Conservation (phyloP, 92 coral and sea anemone genomes). For the Porites divaricata region DNA sequence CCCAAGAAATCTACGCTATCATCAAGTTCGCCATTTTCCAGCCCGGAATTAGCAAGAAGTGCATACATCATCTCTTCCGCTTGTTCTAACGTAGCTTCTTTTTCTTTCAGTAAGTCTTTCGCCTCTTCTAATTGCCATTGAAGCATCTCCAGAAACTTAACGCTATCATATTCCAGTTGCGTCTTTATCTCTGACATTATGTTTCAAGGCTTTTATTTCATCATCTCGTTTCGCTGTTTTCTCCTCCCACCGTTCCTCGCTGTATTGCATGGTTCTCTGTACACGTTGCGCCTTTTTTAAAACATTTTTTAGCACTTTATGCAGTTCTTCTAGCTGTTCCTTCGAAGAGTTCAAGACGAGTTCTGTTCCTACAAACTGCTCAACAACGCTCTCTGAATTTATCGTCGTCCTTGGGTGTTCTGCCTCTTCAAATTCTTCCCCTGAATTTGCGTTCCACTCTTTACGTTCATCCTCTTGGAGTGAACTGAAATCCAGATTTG, state of each 20-base stretch:
- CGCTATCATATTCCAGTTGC: neutral
- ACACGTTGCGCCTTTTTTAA: neutral
- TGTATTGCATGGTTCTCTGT: neutral
- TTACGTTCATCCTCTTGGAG: too few relatives aligned
- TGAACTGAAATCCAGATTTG: too few relatives aligned
- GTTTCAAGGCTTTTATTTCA: neutral
- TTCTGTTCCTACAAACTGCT: neutral
- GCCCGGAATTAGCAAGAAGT: neutral
- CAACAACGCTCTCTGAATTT: neutral
- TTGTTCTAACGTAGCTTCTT: neutral
- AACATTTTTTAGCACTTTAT: neutral
- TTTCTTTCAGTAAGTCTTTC: neutral
- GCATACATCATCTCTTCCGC: neutral
- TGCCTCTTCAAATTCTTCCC: too few relatives aligned
- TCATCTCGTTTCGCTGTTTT: neutral
- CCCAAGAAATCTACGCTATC: neutral
- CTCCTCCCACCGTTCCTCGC: neutral
- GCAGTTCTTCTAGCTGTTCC: neutral
- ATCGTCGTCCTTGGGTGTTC: neutral
- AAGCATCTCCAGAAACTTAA: neutral
- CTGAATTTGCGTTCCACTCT: too few relatives aligned
- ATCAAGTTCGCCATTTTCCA: neutral
- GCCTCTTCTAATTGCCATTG: neutral
- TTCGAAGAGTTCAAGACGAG: neutral
- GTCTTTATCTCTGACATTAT: neutral